phyloP scores from a whole-genome alignment of 2,797 vertebrate species.

The Pseudochromis fuscus region DNA sequence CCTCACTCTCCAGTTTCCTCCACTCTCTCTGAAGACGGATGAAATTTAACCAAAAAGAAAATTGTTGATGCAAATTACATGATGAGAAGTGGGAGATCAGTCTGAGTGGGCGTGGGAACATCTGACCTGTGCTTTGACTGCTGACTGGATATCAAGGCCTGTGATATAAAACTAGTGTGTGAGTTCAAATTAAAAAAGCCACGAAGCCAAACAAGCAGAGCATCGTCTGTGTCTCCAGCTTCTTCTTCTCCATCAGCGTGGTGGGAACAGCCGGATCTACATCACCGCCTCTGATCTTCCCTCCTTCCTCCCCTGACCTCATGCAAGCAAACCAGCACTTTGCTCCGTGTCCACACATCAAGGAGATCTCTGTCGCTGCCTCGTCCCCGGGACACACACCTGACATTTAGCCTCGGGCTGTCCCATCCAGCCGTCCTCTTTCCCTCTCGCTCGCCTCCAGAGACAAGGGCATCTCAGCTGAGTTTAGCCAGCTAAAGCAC shows the following conservation, averaged over 20 bases:
- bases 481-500: conserved; percentile 84
- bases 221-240: conserved; percentile 27
- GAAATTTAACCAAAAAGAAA: conserved; percentile 22
- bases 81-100: conserved; percentile 28
- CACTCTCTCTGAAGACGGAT: conserved; percentile 21
- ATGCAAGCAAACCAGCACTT: conserved; percentile 39
- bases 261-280: neutral
- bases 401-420: conserved; percentile 84
- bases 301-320: conserved; percentile 11
- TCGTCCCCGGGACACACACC: conserved; percentile 75
- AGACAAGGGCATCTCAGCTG: conserved; percentile 78
- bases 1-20: conserved; percentile 38
- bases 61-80: conserved; percentile 21
- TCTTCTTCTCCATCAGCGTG: conserved; percentile 14
- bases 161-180: conserved; percentile 9
- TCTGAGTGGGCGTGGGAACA: conserved; percentile 40
- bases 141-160: conserved; percentile 25
- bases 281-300: conserved; percentile 29
- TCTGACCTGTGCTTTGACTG: conserved; percentile 48
- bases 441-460: conserved; percentile 65
- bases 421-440: conserved; percentile 58
- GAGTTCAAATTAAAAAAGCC: conserved; percentile 12
- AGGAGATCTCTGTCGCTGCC: conserved; percentile 69
- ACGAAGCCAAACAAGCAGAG: conserved; percentile 11
- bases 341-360: conserved; percentile 75